A percentile compares a stretch with the other conserved stretches of the same genome.
These are phyloP conservation scores for Belonocnema kinseyi DNA, from an alignment of 1,140 invertebrate species.

Conservation along the genomic window DNA sequence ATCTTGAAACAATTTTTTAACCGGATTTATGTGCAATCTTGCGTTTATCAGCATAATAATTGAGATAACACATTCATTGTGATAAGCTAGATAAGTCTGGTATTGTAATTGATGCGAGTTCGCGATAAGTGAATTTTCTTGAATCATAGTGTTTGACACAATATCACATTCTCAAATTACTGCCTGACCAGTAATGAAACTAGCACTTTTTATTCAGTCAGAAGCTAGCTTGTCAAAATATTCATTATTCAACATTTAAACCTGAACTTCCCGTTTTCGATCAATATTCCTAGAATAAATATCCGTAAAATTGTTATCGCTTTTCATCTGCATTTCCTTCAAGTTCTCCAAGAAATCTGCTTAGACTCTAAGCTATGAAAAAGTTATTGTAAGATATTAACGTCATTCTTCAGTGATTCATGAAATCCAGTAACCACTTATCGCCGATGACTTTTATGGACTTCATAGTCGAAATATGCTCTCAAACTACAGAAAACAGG, in stretches of 20 bases:
- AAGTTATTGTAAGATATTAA: constrained; percentile 25
- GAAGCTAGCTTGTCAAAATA: too few relatives aligned
- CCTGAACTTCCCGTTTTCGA: too few relatives aligned
- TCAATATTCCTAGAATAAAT: too few relatives aligned
- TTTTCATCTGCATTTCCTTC: background rate
- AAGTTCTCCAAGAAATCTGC: background rate
- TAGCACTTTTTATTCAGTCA: too few relatives aligned
- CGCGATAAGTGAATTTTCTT: constrained; percentile 4
- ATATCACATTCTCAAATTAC: background rate
- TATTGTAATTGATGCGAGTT: background rate
- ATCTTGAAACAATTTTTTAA: too few relatives aligned
- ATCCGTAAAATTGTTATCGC: too few relatives aligned
- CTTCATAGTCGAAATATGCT: too few relatives aligned
- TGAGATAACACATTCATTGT: constrained; percentile 12
- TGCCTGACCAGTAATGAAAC: background rate
- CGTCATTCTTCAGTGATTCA: constrained; percentile 21
- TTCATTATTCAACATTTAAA: too few relatives aligned
- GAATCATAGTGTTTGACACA: constrained; percentile 7
- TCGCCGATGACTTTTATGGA: constrained; percentile 2
- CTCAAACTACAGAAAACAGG: too few relatives aligned
- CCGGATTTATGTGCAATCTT: background rate
- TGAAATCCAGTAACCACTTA: constrained; percentile 2
- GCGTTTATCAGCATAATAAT: constrained; percentile 22
- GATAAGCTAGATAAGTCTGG: constrained; percentile 23
- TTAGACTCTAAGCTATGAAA: background rate